These are phyloP conservation scores for Diplolepis rosae DNA, from an alignment of 2,888 invertebrate species.

Conservation along the genomic window DNA sequence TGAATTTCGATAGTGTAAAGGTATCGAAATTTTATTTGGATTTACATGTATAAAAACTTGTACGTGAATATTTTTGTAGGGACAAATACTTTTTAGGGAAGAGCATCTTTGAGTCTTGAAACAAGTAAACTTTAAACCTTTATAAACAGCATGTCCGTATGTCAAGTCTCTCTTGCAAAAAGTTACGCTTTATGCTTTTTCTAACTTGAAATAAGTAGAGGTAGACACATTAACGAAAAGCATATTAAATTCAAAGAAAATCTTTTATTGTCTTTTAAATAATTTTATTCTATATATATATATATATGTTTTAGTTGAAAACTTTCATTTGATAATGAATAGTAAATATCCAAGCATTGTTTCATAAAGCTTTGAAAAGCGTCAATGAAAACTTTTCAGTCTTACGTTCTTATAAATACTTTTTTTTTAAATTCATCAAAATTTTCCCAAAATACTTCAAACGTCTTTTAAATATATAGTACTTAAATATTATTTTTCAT, in stretches of 20 bases:
- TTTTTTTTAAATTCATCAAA: neutral
- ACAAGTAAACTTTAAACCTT: neutral
- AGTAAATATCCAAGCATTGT: neutral
- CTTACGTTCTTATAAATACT: neutral
- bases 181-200: conserved; percentile 11
- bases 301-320: too few relatives aligned
- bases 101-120: neutral
- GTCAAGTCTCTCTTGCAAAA: neutral
- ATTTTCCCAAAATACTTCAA: neutral
- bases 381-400: conserved; percentile 24
- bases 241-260: neutral
- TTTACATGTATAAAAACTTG: neutral
- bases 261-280: neutral
- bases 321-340: too few relatives aligned
- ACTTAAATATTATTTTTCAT: neutral
- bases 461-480: neutral
- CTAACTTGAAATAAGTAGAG: conserved; percentile 12
- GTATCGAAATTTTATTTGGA: neutral
- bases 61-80: neutral
- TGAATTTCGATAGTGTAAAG: neutral
- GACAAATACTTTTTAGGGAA: neutral
- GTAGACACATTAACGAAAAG: conserved; percentile 10
- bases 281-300: neutral
- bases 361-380: conserved; percentile 20
- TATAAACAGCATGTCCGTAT: neutral